Evolutionary conservation across 2,113 vertebrate species (phyloP).

Genomic region (Xiphias gladius): DNA sequence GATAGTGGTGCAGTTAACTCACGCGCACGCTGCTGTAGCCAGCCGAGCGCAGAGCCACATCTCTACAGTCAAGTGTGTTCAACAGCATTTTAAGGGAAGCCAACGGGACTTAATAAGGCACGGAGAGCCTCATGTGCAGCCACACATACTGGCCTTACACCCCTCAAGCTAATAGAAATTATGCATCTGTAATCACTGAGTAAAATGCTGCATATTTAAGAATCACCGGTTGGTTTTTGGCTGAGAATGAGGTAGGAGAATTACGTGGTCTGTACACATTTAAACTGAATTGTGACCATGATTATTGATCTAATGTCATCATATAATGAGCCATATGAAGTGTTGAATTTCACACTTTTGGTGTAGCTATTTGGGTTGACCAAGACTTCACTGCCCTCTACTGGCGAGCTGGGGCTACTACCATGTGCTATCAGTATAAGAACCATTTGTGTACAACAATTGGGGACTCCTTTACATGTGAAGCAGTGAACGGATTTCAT

Average conservation of each 20-base stretch:
- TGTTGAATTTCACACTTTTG: neutral
- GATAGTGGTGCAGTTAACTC: constrained; percentile 58
- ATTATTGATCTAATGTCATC: constrained; percentile 2
- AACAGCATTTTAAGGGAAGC: constrained; percentile 54
- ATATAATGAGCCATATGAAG: constrained; percentile 1
- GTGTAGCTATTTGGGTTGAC: neutral
- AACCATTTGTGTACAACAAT: neutral
- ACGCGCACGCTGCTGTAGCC: constrained; percentile 17
- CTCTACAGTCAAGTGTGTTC: constrained; percentile 46
- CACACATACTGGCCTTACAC: constrained; percentile 10
- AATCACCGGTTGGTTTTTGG: neutral
- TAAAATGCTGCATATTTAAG: constrained; percentile 28
- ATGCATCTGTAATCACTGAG: constrained; percentile 40
- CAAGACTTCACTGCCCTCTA: constrained; percentile 69
- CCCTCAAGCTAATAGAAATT: constrained; percentile 3
- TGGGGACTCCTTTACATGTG: neutral
- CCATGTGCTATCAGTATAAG: neutral
- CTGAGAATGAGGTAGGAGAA: neutral
- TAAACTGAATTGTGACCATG: constrained; percentile 11
- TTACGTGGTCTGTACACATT: neutral
- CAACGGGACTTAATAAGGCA: constrained; percentile 54
- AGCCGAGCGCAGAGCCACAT: constrained; percentile 37
- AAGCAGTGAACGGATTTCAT: neutral
- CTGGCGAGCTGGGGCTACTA: constrained; percentile 44
- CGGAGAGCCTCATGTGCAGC: constrained; percentile 33